Base-by-base conservation (phyloP, 2,113 vertebrate species). In the Rafetus swinhoei region DNA sequence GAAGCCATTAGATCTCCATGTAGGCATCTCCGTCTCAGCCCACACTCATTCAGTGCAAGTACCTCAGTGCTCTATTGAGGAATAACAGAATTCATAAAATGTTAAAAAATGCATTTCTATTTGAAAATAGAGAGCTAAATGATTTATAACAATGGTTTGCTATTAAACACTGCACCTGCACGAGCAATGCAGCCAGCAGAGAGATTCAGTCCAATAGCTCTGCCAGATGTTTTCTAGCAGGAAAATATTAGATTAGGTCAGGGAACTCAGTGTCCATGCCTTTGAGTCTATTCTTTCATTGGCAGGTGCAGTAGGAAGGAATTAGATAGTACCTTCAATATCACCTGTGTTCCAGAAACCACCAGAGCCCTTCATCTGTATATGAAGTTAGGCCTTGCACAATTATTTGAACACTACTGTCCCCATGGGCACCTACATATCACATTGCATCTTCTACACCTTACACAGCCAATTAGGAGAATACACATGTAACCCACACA, bases 401-500 rank as follows among this genome's bases (percentile, higher is more conserved):
- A 45, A 27, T 52, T 77, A 59, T 57, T 77, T 24, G 21, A 18
- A 77, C 19, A 19, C 24, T 21, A 90, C 56, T 55, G 8, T 15
- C 83, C 72, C 50, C 12, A 27, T 0, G 0, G 5, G 3, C 24
- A 87, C 45, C 18, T 56, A 81, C 8, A 13, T 89, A 29, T 3
- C 35, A 55, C 0, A 0, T 84, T 82, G 32, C 81, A 7, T 8
- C 32, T 52, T 9, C 9, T 76, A 0, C 0, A 16, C 25, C 8
- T 19, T 4, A 57, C 62, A 16, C 62, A 55, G 15, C 55, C 12
- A 25, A 59, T 21, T 52, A 0, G 1, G 93, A 22, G 57, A 60
- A 0, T 50, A 7, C 1, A 45, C 45, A 45, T 45, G 45, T 45
- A 45, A 45, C 45, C 45, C 45, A 45, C 45, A 45, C 45, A 45